Evolutionary conservation across 2,888 invertebrate species (phyloP), one percentile per base, ranked within the genome.

Genomic region (Ecliptopera silaceata): DNA sequence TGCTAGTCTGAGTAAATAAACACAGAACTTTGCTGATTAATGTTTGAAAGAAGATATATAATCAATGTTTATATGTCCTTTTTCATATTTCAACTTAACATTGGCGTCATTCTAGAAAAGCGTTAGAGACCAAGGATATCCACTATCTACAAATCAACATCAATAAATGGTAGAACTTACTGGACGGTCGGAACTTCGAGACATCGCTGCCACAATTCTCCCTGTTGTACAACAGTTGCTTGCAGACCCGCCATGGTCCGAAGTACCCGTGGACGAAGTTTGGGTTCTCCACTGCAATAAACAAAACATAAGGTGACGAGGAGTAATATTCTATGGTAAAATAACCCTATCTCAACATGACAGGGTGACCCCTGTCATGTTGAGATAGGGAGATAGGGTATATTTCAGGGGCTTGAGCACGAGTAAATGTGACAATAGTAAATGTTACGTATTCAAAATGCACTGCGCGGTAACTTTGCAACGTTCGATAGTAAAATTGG

Each of bases 221-320:
- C 69, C 96, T 92, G 84, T 95, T 95, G 90, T 96, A 97, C 10
- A 95, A 91, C 68, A 96, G 88, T 75, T 94, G 93, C 88, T 96
- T 97, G 93, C 97, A 97, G 58, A 95, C 94, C 74, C 94, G 94
- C 95, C 97, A 97, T 75, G 96, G 97, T 61, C 97, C 96, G 78
- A 97, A 97, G 87, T 97, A 97, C 42, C 97, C 97, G 66, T 93
- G 93, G 80, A 97, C 97, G 72, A 93, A 94, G 73, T 93, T 94
- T 68, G 86, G 88, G 67, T 92, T 92, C 55, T 93, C 93, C 75
- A 92, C 95, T 95, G 92, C 39, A 64, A 80, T n/a, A 83, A 64
- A 65, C 26, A 26, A 26, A 6, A 26, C 26, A 26, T 0, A 4
- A n/a, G n/a, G n/a, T n/a, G n/a, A n/a, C n/a, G n/a, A n/a, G n/a